Evolutionary conservation across 2,797 vertebrate species (phyloP), one percentile per base, ranked within the genome.

Genomic region (Balearica regulorum): DNA sequence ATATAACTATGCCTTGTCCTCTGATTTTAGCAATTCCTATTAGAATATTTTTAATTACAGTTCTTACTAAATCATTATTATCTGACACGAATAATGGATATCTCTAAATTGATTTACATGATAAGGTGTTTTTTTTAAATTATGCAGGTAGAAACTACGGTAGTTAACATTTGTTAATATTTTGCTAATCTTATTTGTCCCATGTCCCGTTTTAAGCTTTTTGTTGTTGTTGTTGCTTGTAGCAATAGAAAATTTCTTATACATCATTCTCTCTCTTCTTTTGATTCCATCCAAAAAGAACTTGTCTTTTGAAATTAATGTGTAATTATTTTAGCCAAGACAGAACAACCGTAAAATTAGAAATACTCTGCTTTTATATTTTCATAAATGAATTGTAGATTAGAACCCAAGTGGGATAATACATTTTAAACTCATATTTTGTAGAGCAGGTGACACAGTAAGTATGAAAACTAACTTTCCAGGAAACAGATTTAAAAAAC

Each of bases 11-110:
- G 75, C 35, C 83, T 79, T 92, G 73, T 93, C 73, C 89, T 85
- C 78, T 79, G 75, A 92, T 87, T 90, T 90, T 91, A 90, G 61
- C 53, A 60, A 69, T 92, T 84, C 61, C 35, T 68, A 78, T 95
- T 87, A 89, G 58, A 92, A 69, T 93, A 58, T 94, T 90, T 71
- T 87, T 89, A 76, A 95, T 95, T 94, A 88, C 60, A 80, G 11
- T 86, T 88, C 57, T 69, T 70, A 61, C 53, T 64, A 68, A 86
- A 87, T 93, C 51, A 49, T 93, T 92, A 73, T 76, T 93, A 76
- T 78, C 39, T 90, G 73, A 79, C 76, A 84, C 31, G 75, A 88
- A 68, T 90, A 91, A 78, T 78, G 55, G 44, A 22, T 88, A 62
- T 62, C 55, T 88, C 43, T 89, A 55, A 53, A 73, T 70, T 70